Percentiles rank a stretch among this genome's conserved stretches.
phyloP scores from a whole-genome alignment of 2,113 vertebrate genomes.

The Illadopsis cleaveri region DNA sequence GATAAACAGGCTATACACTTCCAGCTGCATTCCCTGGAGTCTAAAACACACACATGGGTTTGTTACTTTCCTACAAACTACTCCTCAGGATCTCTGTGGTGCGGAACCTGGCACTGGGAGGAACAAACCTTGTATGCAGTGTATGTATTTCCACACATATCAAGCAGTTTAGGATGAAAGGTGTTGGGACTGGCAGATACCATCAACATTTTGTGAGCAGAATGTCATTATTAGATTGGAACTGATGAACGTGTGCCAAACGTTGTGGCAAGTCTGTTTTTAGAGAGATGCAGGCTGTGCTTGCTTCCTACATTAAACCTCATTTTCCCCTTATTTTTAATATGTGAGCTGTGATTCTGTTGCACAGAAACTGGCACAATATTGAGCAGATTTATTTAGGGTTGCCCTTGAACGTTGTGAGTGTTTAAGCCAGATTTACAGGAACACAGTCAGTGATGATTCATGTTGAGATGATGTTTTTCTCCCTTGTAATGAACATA shows the following conservation, averaged over 20 bases:
- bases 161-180: neutral
- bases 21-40: neutral
- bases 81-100: neutral
- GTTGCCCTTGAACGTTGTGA: constrained; percentile 30
- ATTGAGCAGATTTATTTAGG: constrained; percentile 46
- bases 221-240: constrained; percentile 1
- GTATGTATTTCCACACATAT: neutral
- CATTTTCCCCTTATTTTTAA: neutral
- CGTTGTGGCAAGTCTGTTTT: neutral
- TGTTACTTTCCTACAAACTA: neutral
- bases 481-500: constrained; percentile 57
- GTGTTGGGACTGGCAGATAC: neutral
- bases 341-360: neutral
- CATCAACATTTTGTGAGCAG: neutral
- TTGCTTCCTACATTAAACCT: neutral
- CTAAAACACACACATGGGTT: neutral
- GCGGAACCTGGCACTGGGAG: neutral
- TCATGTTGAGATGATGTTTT: constrained; percentile 67
- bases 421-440: constrained; percentile 63
- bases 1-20: neutral
- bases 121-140: neutral
- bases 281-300: neutral
- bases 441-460: constrained; percentile 68
- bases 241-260: neutral
- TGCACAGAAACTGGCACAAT: constrained; percentile 13